Base-by-base conservation (phyloP, 2,797 vertebrate species). In the Anabacerthia variegaticeps region DNA sequence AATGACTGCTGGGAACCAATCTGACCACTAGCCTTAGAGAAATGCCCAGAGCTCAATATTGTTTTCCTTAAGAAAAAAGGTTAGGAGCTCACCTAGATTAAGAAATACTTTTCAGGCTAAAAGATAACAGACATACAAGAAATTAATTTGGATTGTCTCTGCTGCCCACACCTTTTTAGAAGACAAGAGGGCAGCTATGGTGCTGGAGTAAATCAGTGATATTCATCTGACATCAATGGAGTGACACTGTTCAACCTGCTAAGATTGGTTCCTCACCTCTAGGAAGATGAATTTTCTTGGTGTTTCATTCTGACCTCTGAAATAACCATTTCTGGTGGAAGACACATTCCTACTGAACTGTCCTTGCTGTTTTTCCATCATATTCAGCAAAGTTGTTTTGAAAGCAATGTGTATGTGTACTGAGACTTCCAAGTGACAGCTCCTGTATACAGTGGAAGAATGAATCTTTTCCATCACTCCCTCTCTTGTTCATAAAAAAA, bases 111-210 rank as follows among this genome's bases (percentile, higher is more conserved):
- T 75, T 72, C 67, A 59, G 68, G 49, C 56, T 83, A 87, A 34
- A 85, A 79, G 61, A 65, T 76, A 90, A 92, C 26, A 91, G 61
- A 92, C 46, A 89, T 79, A 17, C 5, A 86, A 74, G 48, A 74
- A 26, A 93, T 75, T 55, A 26, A 88, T 91, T 95, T 74, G 43
- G 10, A 91, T 96, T 92, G 36, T 89, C 43, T 74, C 63, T 79
- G 37, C 43, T 79, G 54, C 77, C 77, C 51, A 77, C 68, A 80
- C 36, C 56, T 92, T 88, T 80, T 37, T 41, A 85, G 43, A 92
- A 89, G 54, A 72, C 27, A 63, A 68, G 37, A 82, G n/a, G 24
- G 41, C 48, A 87, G 52, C 67, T 34, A 73, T 17, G 54, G 22
- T 39, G 22, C 52, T 71, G 37, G 63, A 79, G 78, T 84, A 81